Evolutionary conservation across 1,140 invertebrate species (phyloP), one percentile per base, ranked within the genome.

Genomic region (Mamestra configurata): DNA sequence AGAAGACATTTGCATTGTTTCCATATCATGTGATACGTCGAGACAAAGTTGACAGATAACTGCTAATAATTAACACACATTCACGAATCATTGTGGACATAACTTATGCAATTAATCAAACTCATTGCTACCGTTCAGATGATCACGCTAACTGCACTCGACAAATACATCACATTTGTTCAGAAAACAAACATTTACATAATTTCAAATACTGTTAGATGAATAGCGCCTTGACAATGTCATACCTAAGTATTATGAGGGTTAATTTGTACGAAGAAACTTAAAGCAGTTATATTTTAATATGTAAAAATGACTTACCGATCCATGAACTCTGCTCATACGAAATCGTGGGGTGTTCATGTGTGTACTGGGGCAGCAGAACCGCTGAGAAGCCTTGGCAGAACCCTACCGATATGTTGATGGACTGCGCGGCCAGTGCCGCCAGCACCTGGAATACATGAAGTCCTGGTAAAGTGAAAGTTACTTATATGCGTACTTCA

Each of bases 341-440:
- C 7, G 96, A 94, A 37, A 96, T 95, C 6, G 95, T 92, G 13
- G 96, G 95, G 18, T 95, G 90, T 11, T 95, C 90, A 27, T 95
- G 94, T 4, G 95, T 87, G 35, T 97, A 95, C 91, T 97, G 97
- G 20, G 97, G 97, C 72, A 97, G 89, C 79, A 97, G 95, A 24
- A 97, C 96, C 0, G 97, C 97, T 66, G 97, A 97, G 95, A 97
- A 97, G 43, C 97, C 97, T 88, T 97, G 97, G 31, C 96, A 97
- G 81, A 97, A 96, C 1, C 97, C 97, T 24, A 97, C 96, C 22
- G 97, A 97, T 84, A 97, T 97, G 83, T 97, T 97, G 78, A 97
- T 97, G 0, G 96, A 97, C 86, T 97, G 97, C 2, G 97, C 97
- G 18, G 96, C 97, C 51, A 97, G 86, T 20, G 97, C 97, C 24